These are phyloP conservation scores for Scleropages formosus DNA, from an alignment of 2,797 vertebrate genomes.

Conservation along the genomic window DNA sequence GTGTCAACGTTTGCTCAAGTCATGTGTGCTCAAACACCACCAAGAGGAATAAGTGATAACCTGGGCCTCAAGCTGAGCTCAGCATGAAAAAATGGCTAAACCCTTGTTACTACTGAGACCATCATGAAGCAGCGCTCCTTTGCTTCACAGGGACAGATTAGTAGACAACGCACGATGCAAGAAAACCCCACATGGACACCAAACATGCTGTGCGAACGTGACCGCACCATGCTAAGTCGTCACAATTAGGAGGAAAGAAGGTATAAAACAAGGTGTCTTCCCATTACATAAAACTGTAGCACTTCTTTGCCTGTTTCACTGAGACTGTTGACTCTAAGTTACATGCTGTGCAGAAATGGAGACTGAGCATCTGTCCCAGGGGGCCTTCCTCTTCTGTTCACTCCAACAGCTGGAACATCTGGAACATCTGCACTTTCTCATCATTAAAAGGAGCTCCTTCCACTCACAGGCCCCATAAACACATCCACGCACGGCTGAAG, in stretches of 20 bases:
- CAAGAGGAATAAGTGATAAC: slow-evolving; percentile 31
- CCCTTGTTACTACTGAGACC: slow-evolving; percentile 33
- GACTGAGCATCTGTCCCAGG: slow-evolving; percentile 3
- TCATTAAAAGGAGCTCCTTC: neutral
- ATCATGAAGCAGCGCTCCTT: too few species aligned
- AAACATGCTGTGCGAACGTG: slow-evolving; percentile 17
- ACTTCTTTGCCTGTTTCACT: too few species aligned
- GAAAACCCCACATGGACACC: slow-evolving; percentile 21
- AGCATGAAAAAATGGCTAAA: slow-evolving; percentile 39
- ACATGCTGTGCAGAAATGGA: too few species aligned
- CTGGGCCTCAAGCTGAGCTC: slow-evolving; percentile 45
- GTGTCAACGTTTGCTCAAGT: neutral
- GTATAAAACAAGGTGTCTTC: neutral
- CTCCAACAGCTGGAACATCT: neutral
- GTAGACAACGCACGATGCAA: slow-evolving; percentile 34
- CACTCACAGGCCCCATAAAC: neutral
- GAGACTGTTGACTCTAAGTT: too few species aligned
- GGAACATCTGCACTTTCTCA: neutral
- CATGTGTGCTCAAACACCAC: neutral
- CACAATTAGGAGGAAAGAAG: neutral
- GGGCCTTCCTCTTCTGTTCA: too few species aligned
- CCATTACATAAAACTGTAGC: neutral
- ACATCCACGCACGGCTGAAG: neutral
- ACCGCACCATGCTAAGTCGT: slow-evolving; percentile 16
- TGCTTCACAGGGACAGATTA: slow-evolving; percentile 1